Percentiles rank a stretch among this genome's conserved stretches.
Evolutionary conservation across 2,797 vertebrate genomes (phyloP).

Genomic region (Micrastur ruficollis): DNA sequence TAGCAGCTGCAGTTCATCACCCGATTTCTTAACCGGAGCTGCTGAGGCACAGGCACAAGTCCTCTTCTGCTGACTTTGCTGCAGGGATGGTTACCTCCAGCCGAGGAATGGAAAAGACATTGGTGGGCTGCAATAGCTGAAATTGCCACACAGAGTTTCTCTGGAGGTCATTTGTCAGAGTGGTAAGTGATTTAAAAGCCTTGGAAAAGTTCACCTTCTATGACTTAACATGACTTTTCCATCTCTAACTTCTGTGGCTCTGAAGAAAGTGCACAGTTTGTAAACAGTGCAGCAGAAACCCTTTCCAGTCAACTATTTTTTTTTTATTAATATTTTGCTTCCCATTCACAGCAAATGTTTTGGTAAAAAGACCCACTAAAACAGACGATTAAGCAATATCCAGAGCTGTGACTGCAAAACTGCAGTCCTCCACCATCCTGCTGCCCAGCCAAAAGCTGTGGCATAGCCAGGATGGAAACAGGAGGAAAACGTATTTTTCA

Average conservation of each 20-base stretch:
- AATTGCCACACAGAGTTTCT: not conserved
- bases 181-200: conserved; percentile 9
- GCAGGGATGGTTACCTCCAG: not conserved
- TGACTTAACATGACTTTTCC: conserved; percentile 3
- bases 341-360: conserved; percentile 12
- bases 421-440: not conserved
- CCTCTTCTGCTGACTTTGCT: not conserved
- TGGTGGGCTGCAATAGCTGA: not conserved
- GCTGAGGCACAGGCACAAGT: not conserved
- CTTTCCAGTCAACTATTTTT: not conserved
- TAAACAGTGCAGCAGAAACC: conserved; percentile 5
- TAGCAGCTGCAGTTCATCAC: not conserved
- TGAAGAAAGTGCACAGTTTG: not conserved
- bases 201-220: not conserved
- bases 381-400: not conserved
- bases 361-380: not conserved
- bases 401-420: not conserved
- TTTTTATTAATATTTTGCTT: not conserved
- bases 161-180: not conserved
- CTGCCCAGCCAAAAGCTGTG: not conserved
- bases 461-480: not conserved
- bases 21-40: not conserved
- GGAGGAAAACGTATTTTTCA: not conserved
- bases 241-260: not conserved
- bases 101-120: conserved; percentile 11